Conservation (phyloP, 1,140 invertebrate genomes). For the Lucilia cuprina region DNA sequence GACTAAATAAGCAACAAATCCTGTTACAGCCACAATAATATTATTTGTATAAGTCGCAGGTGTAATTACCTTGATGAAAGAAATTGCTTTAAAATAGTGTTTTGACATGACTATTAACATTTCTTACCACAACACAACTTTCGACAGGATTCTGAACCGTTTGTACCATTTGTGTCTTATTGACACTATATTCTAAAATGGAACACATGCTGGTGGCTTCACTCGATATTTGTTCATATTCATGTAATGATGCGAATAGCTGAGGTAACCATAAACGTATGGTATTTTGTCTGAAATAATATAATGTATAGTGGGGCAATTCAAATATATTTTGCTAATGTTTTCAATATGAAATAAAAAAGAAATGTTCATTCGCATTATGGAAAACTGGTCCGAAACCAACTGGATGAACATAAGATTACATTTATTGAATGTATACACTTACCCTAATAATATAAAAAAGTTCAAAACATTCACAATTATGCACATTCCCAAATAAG, state of each 20-base stretch:
- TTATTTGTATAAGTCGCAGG: conserved; percentile 65
- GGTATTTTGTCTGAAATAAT: conserved; percentile 48
- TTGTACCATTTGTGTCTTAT: conserved; percentile 45
- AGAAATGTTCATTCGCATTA: too few species aligned
- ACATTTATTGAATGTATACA: neutral
- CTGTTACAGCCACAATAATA: conserved; percentile 64
- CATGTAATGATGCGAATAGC: conserved; percentile 55
- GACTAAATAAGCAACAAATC: conserved; percentile 63
- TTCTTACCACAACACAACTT: conserved; percentile 34
- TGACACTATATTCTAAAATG: conserved; percentile 56
- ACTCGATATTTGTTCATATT: conserved; percentile 44
- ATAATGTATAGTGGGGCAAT: too few species aligned
- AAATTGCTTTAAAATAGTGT: conserved; percentile 30
- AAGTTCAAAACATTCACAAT: conserved; percentile 57
- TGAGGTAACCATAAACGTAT: conserved; percentile 60
- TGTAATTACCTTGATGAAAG: conserved; percentile 42
- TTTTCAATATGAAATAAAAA: too few species aligned
- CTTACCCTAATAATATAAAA: conserved; percentile 52
- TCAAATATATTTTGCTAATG: too few species aligned
- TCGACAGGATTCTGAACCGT: conserved; percentile 18
- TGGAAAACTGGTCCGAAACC: too few species aligned
- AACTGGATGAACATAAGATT: too few species aligned
- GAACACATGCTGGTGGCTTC: conserved; percentile 53
- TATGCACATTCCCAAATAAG: conserved; percentile 47
- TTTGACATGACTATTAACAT: conserved; percentile 51